Evolutionary conservation across 2,888 invertebrate species (phyloP).

Genomic region (Eudasyphora cyanicolor): DNA sequence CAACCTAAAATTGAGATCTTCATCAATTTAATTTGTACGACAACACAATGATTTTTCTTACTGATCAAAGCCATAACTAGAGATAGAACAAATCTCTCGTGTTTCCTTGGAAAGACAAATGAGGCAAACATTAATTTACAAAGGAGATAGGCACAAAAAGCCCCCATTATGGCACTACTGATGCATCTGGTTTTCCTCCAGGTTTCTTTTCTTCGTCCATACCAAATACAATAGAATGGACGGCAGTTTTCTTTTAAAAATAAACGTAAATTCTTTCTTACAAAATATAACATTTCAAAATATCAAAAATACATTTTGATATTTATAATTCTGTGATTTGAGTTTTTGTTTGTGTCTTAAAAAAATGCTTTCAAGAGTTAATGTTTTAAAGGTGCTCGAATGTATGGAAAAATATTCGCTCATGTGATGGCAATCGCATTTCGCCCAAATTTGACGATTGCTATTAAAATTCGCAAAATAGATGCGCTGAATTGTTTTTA

Average conservation of each 20-base stretch:
- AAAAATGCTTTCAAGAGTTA: too few species aligned
- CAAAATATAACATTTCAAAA: constrained; percentile 66
- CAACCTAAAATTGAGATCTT: constrained; percentile 78
- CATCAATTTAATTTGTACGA: neutral
- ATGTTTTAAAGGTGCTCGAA: too few species aligned
- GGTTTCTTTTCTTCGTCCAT: constrained; percentile 61
- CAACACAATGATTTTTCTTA: constrained; percentile 40
- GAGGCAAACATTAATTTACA: constrained; percentile 72
- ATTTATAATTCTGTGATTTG: too few species aligned
- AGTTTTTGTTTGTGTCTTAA: too few species aligned
- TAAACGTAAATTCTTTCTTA: constrained; percentile 58
- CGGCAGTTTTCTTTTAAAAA: constrained; percentile 52
- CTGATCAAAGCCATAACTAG: constrained; percentile 65
- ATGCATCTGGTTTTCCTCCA: constrained; percentile 63
- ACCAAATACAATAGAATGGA: constrained; percentile 69
- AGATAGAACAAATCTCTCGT: constrained; percentile 58
- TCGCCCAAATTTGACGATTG: too few species aligned
- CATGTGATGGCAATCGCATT: too few species aligned
- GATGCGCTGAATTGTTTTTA: too few species aligned
- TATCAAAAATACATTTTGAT: neutral
- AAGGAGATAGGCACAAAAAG: constrained; percentile 70
- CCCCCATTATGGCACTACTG: constrained; percentile 70
- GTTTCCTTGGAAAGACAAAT: constrained; percentile 61
- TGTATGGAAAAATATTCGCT: too few species aligned
- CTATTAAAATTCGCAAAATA: too few species aligned